Evolutionary conservation across 2,113 vertebrate species (phyloP), one percentile per base, ranked within the genome.

Genomic region (Dunckerocampus dactyliophorus): DNA sequence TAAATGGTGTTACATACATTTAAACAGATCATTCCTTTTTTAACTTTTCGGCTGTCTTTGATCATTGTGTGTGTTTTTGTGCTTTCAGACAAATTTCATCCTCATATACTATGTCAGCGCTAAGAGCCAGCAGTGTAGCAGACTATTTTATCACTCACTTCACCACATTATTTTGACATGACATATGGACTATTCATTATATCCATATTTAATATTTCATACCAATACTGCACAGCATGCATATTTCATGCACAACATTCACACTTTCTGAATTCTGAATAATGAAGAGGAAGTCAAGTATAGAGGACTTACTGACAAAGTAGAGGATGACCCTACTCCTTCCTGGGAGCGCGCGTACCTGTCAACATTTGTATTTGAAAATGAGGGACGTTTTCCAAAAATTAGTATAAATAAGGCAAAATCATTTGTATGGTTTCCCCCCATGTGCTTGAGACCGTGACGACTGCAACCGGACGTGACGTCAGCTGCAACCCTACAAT

Each of bases 181-280:
- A 66, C 51, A 48, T 68, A 61, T 31, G 28, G 55, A 51, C 50
- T 65, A 75, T 74, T 79, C 63, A 75, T 72, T 43, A 75, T 60
- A 20, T 54, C 48, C n/a, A 54, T 65, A 52, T 62, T 84, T 62
- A 76, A 81, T 76, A 76, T 67, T 72, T 69, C 31, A 70, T 62
- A 59, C 13, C 6, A 51, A 64, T 31, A 50, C 60, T 48, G 49
- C 1, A 4, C 20, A 42, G 69, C 59, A 74, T 84, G 22, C 55
- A 69, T 77, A 80, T 77, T 84, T 82, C 19, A 82, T 77, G 47
- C 21, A 34, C 13, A 65, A 28, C 55, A 8, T 46, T 64, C 47
- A 20, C 57, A 43, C 59, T 64, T 34, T 34, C 31, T 5, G 31
- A 59, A 60, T 43, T 43, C 66, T 54, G 47, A n/a, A 42, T 62